phyloP scores from a whole-genome alignment of 2,888 invertebrate genomes.

The Eupithecia dodoneata region DNA sequence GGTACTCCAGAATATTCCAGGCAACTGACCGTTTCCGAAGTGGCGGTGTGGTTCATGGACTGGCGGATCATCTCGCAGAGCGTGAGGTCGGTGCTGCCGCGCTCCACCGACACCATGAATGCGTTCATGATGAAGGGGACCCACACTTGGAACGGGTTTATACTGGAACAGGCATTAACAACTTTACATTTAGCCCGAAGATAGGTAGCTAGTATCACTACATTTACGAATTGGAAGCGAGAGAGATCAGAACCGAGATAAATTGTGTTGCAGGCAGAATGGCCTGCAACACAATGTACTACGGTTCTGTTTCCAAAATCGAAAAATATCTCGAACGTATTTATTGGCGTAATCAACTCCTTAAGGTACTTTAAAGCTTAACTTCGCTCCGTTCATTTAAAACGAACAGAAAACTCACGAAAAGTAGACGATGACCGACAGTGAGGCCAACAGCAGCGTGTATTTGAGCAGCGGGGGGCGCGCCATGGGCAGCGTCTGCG shows the following conservation, averaged over 20 bases:
- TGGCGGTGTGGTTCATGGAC: slow-evolving; percentile 48
- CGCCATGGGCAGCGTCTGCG: slow-evolving; percentile 80
- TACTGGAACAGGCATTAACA: slow-evolving; percentile 50
- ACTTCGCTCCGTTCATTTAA: neutral
- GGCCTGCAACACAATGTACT: too few species aligned
- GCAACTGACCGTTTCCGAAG: slow-evolving; percentile 50
- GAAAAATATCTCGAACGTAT: too few species aligned
- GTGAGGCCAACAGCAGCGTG: slow-evolving; percentile 42
- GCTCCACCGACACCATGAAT: slow-evolving; percentile 64
- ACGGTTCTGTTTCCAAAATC: too few species aligned
- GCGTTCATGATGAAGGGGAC: slow-evolving; percentile 69
- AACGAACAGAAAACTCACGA: slow-evolving; percentile 56
- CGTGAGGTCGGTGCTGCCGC: slow-evolving; percentile 56
- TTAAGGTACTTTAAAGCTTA: neutral
- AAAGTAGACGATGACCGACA: slow-evolving; percentile 80
- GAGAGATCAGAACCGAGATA: neutral
- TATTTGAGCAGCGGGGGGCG: slow-evolving; percentile 63
- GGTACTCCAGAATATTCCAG: neutral
- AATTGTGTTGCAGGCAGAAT: too few species aligned
- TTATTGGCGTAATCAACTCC: too few species aligned
- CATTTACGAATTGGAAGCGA: neutral
- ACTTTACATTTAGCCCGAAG: neutral
- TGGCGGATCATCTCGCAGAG: slow-evolving; percentile 71
- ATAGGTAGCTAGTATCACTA: neutral
- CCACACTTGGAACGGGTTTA: slow-evolving; percentile 71